Evolutionary conservation across 2,113 vertebrate species (phyloP).

Genomic region (Physeter macrocephalus): DNA sequence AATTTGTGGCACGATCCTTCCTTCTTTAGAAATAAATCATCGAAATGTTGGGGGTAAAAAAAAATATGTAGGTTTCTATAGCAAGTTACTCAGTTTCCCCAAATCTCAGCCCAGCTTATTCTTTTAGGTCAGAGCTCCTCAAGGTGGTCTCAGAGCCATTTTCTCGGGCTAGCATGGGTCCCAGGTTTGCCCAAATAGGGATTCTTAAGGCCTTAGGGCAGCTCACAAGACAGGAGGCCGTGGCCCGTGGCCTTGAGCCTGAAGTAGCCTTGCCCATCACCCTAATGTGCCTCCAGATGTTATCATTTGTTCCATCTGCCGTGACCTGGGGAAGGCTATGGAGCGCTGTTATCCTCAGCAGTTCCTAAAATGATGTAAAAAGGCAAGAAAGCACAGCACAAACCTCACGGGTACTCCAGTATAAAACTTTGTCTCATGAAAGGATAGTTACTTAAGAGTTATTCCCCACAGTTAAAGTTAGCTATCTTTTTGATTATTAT

Average conservation of each 20-base stretch:
- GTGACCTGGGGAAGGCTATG: neutral
- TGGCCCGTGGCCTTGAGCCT: neutral
- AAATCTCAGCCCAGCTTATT: neutral
- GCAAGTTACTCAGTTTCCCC: neutral
- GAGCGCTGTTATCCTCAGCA: neutral
- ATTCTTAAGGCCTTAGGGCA: neutral
- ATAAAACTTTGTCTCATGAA: neutral
- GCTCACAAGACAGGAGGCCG: neutral
- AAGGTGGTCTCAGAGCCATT: rapidly evolving
- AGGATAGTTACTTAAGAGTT: neutral
- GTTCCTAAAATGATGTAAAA: neutral
- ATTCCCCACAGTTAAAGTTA: neutral
- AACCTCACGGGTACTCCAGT: neutral
- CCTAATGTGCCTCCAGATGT: neutral
- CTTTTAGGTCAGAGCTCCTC: neutral
- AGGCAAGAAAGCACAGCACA: neutral
- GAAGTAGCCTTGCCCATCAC: neutral
- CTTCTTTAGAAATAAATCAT: neutral
- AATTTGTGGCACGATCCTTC: neutral
- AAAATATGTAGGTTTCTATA: neutral
- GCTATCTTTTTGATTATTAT: neutral
- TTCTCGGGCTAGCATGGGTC: neutral
- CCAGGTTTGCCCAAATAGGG: neutral
- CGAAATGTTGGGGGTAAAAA: neutral
- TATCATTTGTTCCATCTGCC: neutral